Evolutionary conservation across 2,888 invertebrate species (phyloP), one percentile per base, ranked within the genome.

Genomic region (Diaphora mendica): DNA sequence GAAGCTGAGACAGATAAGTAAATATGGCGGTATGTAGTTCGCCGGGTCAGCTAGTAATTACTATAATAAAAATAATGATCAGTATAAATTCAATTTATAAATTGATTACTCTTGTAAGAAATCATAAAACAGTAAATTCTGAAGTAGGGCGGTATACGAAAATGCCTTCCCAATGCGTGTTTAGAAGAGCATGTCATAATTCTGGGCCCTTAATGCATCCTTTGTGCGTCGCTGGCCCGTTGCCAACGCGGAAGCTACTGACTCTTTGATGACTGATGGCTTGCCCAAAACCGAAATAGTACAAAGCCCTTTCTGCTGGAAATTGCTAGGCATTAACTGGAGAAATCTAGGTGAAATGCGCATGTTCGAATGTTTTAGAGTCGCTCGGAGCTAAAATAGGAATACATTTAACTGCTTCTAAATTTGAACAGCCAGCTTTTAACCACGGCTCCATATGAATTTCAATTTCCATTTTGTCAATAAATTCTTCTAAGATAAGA

Each of bases 181-280:
- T 88, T 87, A 87, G 86, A 85, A 89, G 84, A 75, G 83, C 88
- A 82, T 86, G 89, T 90, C 91, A 90, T 90, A 90, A 89, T 86
- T 83, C 80, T 78, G 79, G 84, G 85, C 87, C 89, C 88, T 88
- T 87, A 85, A 86, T 89, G 91, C 89, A 92, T 92, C 92, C 92
- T 93, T 92, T 93, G 93, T 92, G 90, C 87, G 84, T 79, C 76
- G 77, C 88, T 94, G 95, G 95, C 92, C 71, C 64, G 30, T 78
- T 70, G 87, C 95, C 95, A 95, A 94, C 88, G 88, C 91, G 95
- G 95, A 95, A 95, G 86, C 74, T 74, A 77, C 79, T 82, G 82
- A 70, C 70, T 74, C 77, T 82, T 83, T 82, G 88, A 85, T 84
- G 88, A 87, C 82, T 84, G 88, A 86, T 83, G 84, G 75, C 83